phyloP scores from a whole-genome alignment of 2,888 invertebrate genomes.

The Amiota mariae region DNA sequence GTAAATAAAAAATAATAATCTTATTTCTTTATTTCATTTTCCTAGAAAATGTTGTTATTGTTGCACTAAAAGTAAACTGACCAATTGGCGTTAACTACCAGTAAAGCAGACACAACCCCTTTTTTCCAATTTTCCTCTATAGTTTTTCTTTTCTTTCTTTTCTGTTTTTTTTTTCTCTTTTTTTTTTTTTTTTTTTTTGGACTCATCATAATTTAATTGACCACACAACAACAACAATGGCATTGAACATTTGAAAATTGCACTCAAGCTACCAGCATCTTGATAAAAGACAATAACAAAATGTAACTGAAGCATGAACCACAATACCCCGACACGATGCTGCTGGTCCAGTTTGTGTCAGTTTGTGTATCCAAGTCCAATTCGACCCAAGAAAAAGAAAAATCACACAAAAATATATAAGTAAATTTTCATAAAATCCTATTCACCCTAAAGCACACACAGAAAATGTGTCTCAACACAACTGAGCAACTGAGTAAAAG shows the following conservation, averaged over 20 bases:
- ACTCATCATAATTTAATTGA: slow-evolving; percentile 43
- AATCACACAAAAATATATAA: neutral
- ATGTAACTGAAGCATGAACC: slow-evolving; percentile 33
- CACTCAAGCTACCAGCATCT: slow-evolving; percentile 52
- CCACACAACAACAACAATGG: slow-evolving; percentile 40
- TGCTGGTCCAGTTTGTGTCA: neutral
- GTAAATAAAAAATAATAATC: neutral
- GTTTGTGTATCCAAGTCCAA: slow-evolving; percentile 6
- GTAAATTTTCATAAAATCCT: neutral
- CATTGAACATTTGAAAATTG: slow-evolving; percentile 30
- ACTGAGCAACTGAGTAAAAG: too few species aligned
- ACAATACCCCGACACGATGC: neutral
- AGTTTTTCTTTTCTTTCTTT: too few species aligned
- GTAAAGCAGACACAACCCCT: slow-evolving; percentile 48
- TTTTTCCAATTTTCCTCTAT: slow-evolving; percentile 16
- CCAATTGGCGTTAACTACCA: slow-evolving; percentile 54
- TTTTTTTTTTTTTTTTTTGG: neutral
- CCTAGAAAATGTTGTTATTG: slow-evolving; percentile 44
- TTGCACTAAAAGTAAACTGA: slow-evolving; percentile 40
- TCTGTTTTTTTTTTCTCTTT: too few species aligned
- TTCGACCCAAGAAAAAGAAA: slow-evolving; percentile 1
- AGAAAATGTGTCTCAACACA: too few species aligned
- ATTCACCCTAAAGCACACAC: slow-evolving; percentile 22
- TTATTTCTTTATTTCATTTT: slow-evolving; percentile 24
- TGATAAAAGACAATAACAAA: slow-evolving; percentile 48